These are phyloP conservation scores for Drosophila emarginata DNA, from an alignment of 2,888 invertebrate genomes.

Conservation along the genomic window DNA sequence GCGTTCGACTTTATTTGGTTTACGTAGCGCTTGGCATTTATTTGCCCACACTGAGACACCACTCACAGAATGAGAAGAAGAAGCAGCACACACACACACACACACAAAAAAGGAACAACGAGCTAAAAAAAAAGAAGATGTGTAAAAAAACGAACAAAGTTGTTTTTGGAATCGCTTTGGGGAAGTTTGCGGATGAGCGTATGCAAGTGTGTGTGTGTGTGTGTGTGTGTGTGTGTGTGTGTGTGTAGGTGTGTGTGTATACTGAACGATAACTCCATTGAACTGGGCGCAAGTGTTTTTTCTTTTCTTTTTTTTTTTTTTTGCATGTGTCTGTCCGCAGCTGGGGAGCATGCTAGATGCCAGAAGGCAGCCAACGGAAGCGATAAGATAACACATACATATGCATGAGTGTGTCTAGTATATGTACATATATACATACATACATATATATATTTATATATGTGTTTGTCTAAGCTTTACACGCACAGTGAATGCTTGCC, in stretches of 20 bases:
- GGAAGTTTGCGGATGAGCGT: slow-evolving; percentile 65
- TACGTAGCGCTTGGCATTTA: slow-evolving; percentile 78
- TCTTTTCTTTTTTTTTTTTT: slow-evolving; percentile 10
- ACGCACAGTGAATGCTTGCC: slow-evolving; percentile 12
- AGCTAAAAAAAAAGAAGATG: slow-evolving; percentile 29
- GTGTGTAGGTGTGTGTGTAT: slow-evolving; percentile 28
- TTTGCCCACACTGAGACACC: slow-evolving; percentile 73
- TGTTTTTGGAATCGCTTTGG: slow-evolving; percentile 63
- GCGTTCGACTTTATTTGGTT: slow-evolving; percentile 77
- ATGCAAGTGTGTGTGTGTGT: slow-evolving; percentile 28
- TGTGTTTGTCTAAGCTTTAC: slow-evolving; percentile 28
- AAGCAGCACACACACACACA: no score
- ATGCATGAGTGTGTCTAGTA: slow-evolving; percentile 16
- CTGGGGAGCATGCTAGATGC: slow-evolving; percentile 21
- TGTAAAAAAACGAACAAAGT: slow-evolving; percentile 41
- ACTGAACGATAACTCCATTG: slow-evolving; percentile 69
- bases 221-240: slow-evolving; percentile 3
- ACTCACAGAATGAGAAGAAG: slow-evolving; percentile 27
- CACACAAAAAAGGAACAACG: neutral
- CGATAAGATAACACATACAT: slow-evolving; percentile 61
- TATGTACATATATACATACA: slow-evolving; percentile 11
- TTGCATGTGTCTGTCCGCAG: slow-evolving; percentile 42
- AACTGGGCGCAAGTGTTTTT: slow-evolving; percentile 61
- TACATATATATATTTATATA: slow-evolving; percentile 17
- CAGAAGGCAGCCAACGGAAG: slow-evolving; percentile 34